Conservation (phyloP, 2,113 vertebrate genomes). For the Halichoeres trimaculatus region DNA sequence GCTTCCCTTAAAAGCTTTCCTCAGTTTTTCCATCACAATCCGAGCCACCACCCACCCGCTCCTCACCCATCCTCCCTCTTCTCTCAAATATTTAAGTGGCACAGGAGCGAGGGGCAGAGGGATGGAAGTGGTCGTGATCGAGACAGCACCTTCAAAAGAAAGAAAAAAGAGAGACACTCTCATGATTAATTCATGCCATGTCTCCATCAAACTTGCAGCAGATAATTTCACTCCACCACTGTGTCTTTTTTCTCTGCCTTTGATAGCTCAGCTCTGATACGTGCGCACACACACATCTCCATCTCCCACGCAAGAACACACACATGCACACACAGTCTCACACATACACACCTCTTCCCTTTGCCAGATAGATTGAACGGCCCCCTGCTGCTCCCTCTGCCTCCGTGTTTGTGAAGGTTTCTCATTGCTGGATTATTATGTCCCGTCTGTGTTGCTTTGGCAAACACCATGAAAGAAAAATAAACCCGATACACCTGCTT, state of each 20-base stretch:
- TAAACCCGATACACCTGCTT: neutral
- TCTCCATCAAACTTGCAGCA: conserved; percentile 55
- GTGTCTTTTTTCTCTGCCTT: conserved; percentile 29
- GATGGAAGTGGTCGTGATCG: conserved; percentile 52
- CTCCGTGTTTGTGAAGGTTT: conserved; percentile 20
- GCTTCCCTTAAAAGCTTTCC: conserved; percentile 62
- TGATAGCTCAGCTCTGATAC: conserved; percentile 38
- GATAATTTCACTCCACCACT: conserved; percentile 51
- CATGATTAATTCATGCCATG: conserved; percentile 63
- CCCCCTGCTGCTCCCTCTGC: conserved; percentile 16
- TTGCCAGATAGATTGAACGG: conserved; percentile 19
- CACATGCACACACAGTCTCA: conserved; percentile 1
- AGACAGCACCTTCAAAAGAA: conserved; percentile 32
- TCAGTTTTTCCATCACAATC: conserved; percentile 33
- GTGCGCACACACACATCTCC: neutral
- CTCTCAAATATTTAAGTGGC: conserved; percentile 71
- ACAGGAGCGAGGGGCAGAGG: conserved; percentile 36
- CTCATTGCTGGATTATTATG: conserved; percentile 21
- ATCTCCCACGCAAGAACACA: neutral
- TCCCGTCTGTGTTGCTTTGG: conserved; percentile 1
- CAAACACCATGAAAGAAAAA: neutral
- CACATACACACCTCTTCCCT: neutral
- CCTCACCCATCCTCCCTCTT: conserved; percentile 18
- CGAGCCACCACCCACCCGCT: neutral
- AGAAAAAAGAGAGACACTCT: conserved; percentile 37